These are phyloP conservation scores for Coregonus sp. DNA, from an alignment of 2,797 vertebrate genomes.

Conservation along the genomic window DNA sequence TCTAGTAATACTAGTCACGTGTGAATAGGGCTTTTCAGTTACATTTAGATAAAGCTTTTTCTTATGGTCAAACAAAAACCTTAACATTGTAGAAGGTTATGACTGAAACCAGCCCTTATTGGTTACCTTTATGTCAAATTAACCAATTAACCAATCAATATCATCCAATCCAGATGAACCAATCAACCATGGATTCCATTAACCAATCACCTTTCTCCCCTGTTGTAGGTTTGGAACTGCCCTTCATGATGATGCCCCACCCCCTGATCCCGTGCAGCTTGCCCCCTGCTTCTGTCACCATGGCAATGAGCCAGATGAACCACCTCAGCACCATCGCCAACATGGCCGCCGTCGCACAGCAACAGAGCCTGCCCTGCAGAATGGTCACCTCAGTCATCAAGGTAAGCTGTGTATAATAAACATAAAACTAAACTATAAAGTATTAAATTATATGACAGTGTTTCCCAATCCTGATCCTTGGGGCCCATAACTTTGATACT, in stretches of 20 bases:
- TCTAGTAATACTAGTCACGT: conserved; percentile 99
- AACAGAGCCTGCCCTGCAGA: conserved; percentile 93
- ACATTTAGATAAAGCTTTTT: no score
- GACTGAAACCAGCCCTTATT: background rate
- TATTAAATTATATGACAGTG: background rate
- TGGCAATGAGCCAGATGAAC: conserved; percentile 99
- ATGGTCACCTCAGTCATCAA: conserved; percentile 99
- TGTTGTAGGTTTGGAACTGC: conserved; percentile 90
- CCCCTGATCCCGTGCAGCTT: conserved; percentile 98
- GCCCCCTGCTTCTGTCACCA: conserved; percentile 98
- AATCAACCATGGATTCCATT: conserved; percentile 48
- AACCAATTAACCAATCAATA: conserved; percentile 6
- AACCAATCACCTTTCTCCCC: conserved; percentile 61
- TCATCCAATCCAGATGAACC: conserved; percentile 10
- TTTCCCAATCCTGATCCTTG: background rate
- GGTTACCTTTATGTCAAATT: background rate
- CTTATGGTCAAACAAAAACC: background rate
- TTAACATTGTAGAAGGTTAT: no score
- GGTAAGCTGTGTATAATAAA: conserved; percentile 72
- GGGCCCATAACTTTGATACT: background rate
- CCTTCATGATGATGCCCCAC: conserved; percentile 99
- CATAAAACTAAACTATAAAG: background rate
- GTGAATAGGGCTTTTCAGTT: no score
- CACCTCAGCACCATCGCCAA: conserved; percentile 99
- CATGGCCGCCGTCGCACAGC: conserved; percentile 98